phyloP scores from a whole-genome alignment of 2,113 vertebrate genomes.

The Ptilorrhoa leucosticta region DNA sequence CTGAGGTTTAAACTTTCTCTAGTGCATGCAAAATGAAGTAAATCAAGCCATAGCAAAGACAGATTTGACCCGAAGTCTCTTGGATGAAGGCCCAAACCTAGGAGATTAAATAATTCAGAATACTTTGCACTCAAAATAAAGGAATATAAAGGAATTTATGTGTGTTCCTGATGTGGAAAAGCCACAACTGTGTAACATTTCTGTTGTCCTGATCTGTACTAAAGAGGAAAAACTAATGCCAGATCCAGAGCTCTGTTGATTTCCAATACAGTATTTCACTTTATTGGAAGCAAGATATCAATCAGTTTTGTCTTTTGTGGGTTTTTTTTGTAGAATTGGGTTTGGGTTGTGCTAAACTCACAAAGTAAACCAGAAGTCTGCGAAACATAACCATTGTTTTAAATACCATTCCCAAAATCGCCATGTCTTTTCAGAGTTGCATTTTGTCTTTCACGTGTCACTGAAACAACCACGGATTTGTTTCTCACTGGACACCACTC shows the following conservation, averaged over 20 bases:
- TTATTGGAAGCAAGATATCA: neutral
- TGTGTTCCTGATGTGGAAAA: neutral
- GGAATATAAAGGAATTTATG: neutral
- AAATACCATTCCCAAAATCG: neutral
- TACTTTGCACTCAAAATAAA: neutral
- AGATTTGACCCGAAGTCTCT: neutral
- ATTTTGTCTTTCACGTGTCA: neutral
- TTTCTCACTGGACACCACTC: neutral
- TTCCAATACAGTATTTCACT: neutral
- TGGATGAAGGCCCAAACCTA: conserved; percentile 2
- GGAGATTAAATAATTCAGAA: neutral
- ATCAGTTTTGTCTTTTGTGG: neutral
- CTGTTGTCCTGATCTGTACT: neutral
- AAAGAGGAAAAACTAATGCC: neutral
- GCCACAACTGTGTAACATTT: neutral
- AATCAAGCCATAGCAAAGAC: neutral
- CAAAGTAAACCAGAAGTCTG: neutral
- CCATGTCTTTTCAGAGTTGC: neutral
- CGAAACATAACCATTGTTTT: neutral
- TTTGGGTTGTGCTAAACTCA: neutral
- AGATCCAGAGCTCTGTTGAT: neutral
- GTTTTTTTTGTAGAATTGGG: neutral
- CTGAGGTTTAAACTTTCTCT: neutral
- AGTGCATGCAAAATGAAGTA: neutral
- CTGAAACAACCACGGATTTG: neutral